phyloP scores from a whole-genome alignment of 2,888 invertebrate genomes.

The Ethmia dodecea region DNA sequence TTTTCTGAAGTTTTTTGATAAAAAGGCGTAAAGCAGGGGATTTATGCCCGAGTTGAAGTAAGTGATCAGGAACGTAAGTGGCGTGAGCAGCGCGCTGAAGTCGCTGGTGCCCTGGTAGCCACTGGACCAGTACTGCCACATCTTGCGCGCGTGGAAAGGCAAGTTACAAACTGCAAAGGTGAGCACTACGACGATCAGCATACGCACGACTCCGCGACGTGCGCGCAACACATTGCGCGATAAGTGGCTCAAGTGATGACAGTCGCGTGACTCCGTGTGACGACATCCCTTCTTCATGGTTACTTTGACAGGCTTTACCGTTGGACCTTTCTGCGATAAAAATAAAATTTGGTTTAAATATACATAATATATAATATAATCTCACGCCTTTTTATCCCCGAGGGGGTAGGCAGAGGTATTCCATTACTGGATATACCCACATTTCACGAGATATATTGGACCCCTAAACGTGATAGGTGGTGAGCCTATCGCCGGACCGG shows the following conservation, averaged over 20 bases:
- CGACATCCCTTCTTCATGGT: slow-evolving; percentile 48
- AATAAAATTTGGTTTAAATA: too few species aligned
- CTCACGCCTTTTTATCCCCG: too few species aligned
- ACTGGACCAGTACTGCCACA: slow-evolving; percentile 90
- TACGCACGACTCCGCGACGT: slow-evolving; percentile 90
- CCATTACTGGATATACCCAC: too few species aligned
- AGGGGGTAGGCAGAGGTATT: too few species aligned
- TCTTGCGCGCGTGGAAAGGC: slow-evolving; percentile 91
- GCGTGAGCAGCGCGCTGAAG: slow-evolving; percentile 88
- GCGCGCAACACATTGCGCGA: slow-evolving; percentile 88
- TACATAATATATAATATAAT: too few species aligned
- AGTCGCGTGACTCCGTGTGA: slow-evolving; percentile 60
- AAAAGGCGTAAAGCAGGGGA: slow-evolving; percentile 92
- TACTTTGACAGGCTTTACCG: too few species aligned
- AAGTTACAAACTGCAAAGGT: slow-evolving; percentile 94
- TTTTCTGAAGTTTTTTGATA: slow-evolving; percentile 88
- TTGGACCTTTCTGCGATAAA: neutral
- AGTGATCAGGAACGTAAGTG: slow-evolving; percentile 90
- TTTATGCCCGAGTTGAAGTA: slow-evolving; percentile 95
- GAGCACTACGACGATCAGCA: slow-evolving; percentile 92
- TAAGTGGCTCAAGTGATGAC: slow-evolving; percentile 82
- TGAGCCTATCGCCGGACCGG: too few species aligned
- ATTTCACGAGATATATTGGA: too few species aligned
- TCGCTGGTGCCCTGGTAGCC: slow-evolving; percentile 84
- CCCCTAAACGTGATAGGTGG: too few species aligned